Percentiles rank a stretch among this genome's conserved stretches.
phyloP scores from a whole-genome alignment of 35 echinoderm and acorn worm genomes.

The Patiria miniata region DNA sequence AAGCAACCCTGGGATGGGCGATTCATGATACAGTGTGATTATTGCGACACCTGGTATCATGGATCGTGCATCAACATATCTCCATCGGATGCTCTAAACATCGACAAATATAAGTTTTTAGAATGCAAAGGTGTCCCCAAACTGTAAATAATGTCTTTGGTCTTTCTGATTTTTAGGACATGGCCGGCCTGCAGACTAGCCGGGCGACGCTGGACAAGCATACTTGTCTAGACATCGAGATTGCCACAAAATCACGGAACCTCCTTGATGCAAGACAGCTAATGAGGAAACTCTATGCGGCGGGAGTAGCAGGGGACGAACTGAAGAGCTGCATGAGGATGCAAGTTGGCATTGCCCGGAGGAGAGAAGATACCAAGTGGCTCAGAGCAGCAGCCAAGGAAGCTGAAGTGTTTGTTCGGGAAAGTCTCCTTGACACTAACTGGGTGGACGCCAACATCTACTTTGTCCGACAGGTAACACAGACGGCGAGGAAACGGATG shows the following conservation, averaged over 20 bases:
- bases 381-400: not conserved
- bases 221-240: not conserved
- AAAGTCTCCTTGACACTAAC: not conserved
- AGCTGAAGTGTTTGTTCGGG: not conserved
- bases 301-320: not conserved
- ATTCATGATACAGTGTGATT: conserved; percentile 62
- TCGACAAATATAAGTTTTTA: conserved; percentile 31
- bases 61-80: conserved; percentile 38
- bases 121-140: conserved; percentile 15
- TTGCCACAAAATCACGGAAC: not conserved
- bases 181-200: no score
- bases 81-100: conserved; percentile 36
- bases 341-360: not conserved
- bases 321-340: not conserved
- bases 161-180: not conserved
- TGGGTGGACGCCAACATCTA: not conserved
- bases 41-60: conserved; percentile 42
- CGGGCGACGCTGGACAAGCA: not conserved
- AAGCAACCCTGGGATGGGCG: conserved; percentile 24
- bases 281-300: not conserved
- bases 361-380: not conserved
- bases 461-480: not conserved
- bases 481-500: not conserved
- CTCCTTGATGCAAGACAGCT: not conserved
- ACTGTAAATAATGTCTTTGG: not conserved